These are phyloP conservation scores for Taenioides sp. DNA, from an alignment of 2,797 vertebrate genomes.

Conservation along the genomic window DNA sequence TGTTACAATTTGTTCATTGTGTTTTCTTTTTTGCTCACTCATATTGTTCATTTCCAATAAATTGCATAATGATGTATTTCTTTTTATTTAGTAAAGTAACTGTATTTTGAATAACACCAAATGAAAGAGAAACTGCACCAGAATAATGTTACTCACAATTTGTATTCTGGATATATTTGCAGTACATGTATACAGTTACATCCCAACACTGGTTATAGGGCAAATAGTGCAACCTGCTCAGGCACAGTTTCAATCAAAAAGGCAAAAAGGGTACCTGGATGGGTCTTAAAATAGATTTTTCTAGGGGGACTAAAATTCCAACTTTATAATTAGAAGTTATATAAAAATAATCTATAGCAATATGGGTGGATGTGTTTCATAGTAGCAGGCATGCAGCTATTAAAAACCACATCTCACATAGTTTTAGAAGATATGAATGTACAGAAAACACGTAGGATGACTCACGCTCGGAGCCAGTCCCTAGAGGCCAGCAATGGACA, in stretches of 20 bases:
- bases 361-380: slow-evolving; percentile 40
- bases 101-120: too few relatives aligned
- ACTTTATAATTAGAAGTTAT: not conserved
- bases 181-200: too few relatives aligned
- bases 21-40: too few relatives aligned
- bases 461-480: not conserved
- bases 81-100: too few relatives aligned
- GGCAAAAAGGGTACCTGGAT: not conserved
- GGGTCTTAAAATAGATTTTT: not conserved
- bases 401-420: slow-evolving; percentile 54
- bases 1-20: too few relatives aligned
- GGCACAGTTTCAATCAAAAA: not conserved
- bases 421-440: slow-evolving; percentile 70
- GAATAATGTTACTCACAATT: too few relatives aligned
- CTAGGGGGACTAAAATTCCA: not conserved
- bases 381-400: slow-evolving; percentile 56
- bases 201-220: too few relatives aligned
- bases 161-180: too few relatives aligned
- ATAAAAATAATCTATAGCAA: slow-evolving; percentile 5
- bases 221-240: not conserved
- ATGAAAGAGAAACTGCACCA: too few relatives aligned
- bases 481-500: slow-evolving; percentile 54
- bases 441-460: slow-evolving; percentile 47
- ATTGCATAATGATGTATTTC: too few relatives aligned
- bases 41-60: too few relatives aligned